phyloP scores from a whole-genome alignment of 2,113 vertebrate species.

The Chaetura pelagica region DNA sequence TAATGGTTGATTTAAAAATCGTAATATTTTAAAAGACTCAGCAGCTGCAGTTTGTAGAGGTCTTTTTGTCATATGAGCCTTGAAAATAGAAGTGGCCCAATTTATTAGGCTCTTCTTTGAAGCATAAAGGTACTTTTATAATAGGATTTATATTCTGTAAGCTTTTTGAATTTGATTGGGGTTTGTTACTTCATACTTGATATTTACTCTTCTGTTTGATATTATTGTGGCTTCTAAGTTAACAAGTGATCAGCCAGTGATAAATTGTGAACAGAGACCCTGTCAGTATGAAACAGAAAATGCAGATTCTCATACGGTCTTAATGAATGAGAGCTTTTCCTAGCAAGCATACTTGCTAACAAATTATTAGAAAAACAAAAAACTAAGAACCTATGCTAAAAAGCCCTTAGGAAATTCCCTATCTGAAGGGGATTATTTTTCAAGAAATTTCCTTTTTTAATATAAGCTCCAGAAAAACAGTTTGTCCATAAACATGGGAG shows the following conservation, averaged over 20 bases:
- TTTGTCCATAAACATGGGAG: neutral
- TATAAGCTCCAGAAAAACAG: neutral
- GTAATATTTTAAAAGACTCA: neutral
- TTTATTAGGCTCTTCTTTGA: neutral
- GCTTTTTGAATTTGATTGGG: neutral
- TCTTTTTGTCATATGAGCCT: neutral
- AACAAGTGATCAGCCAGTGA: neutral
- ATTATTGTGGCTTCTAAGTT: neutral
- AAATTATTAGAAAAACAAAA: neutral
- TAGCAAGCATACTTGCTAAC: neutral
- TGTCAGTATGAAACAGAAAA: neutral
- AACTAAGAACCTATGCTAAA: neutral
- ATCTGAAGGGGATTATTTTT: neutral
- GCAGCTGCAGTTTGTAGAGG: neutral
- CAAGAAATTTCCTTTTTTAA: neutral
- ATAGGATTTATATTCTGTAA: neutral
- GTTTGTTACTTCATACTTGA: neutral
- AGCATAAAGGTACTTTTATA: neutral
- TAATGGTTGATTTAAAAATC: slow-evolving; percentile 6
- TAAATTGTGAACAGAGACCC: neutral
- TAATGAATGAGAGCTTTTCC: neutral
- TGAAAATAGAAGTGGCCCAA: neutral
- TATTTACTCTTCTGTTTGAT: neutral
- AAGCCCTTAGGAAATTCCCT: neutral
- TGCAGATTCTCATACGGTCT: neutral